These are phyloP conservation scores for Lordiphosa andalusiaca DNA, from an alignment of 2,888 invertebrate species.

Conservation along the genomic window DNA sequence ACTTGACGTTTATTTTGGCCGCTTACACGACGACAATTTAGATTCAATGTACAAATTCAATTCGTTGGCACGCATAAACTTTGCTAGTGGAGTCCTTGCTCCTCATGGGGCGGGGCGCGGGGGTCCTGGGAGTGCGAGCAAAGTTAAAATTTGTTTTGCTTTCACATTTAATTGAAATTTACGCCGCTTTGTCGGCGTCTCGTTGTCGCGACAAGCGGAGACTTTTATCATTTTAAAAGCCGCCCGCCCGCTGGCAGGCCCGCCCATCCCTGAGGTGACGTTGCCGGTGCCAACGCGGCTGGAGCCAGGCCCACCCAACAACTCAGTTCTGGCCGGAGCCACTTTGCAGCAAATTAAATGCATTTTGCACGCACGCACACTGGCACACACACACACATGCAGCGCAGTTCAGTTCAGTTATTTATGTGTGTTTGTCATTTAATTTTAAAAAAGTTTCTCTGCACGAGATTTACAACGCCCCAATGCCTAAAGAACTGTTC, in stretches of 20 bases:
- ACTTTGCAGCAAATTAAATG: slow-evolving; percentile 60
- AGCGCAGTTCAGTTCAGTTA: slow-evolving; percentile 15
- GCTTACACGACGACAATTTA: slow-evolving; percentile 11
- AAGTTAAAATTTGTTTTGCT: slow-evolving; percentile 74
- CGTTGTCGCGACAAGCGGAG: slow-evolving; percentile 69
- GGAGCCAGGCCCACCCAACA: slow-evolving; percentile 52
- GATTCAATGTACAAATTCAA: too few species aligned
- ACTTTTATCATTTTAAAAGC: slow-evolving; percentile 72
- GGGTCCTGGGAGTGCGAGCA: slow-evolving; percentile 28
- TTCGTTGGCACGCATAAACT: neutral
- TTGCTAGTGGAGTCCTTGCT: neutral
- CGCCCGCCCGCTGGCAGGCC: slow-evolving; percentile 32
- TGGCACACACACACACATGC: too few species aligned
- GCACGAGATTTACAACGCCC: slow-evolving; percentile 65
- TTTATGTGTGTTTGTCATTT: slow-evolving; percentile 58
- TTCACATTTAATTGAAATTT: slow-evolving; percentile 79
- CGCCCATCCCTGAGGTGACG: slow-evolving; percentile 14
- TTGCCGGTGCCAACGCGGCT: slow-evolving; percentile 65
- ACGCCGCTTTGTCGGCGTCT: slow-evolving; percentile 76
- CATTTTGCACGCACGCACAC: too few species aligned
- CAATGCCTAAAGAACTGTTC: slow-evolving; percentile 37
- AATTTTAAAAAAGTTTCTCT: slow-evolving; percentile 62
- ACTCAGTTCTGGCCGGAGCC: slow-evolving; percentile 32
- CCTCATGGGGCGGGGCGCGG: neutral
- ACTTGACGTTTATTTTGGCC: neutral